Evolutionary conservation across 1,140 invertebrate species (phyloP).

Genomic region (Araneus ventricosus): DNA sequence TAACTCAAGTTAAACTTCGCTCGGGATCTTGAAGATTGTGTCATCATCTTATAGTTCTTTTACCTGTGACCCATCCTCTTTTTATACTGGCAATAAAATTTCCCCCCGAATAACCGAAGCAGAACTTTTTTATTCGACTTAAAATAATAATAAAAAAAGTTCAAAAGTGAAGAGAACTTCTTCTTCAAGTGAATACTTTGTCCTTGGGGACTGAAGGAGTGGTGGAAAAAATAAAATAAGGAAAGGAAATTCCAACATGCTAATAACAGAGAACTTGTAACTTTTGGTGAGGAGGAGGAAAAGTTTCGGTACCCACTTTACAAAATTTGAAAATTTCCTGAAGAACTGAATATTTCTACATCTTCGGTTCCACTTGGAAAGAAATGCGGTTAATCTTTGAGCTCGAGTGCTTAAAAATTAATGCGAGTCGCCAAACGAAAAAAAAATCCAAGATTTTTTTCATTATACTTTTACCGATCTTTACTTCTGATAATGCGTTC

Average conservation of each 20-base stretch:
- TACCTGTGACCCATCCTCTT: not conserved
- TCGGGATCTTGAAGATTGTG: not conserved
- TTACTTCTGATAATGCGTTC: not conserved
- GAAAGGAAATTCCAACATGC: constrained; percentile 41
- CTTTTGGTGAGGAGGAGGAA: not conserved
- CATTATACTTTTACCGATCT: not conserved
- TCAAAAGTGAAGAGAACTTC: constrained; percentile 18
- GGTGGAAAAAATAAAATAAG: not conserved
- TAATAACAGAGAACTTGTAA: constrained; percentile 38
- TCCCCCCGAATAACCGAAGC: constrained; percentile 1
- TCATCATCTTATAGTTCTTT: constrained; percentile 37
- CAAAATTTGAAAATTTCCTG: constrained; percentile 50
- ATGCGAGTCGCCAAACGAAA: not conserved
- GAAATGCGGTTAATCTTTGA: constrained; percentile 26
- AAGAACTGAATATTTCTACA: constrained; percentile 37
- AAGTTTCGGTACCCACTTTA: constrained; percentile 1
- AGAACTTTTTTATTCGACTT: constrained; percentile 42
- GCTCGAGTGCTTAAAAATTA: constrained; percentile 32
- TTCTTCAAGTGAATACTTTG: constrained; percentile 25
- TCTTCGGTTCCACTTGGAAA: not conserved
- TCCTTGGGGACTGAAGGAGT: not conserved
- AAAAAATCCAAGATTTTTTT: not conserved
- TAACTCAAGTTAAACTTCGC: not conserved
- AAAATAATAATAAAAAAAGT: constrained; percentile 25
- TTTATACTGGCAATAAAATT: constrained; percentile 47